Percentiles rank a stretch among this genome's conserved stretches.
These are phyloP conservation scores for Parazoanthus darwini DNA, from an alignment of 92 coral and sea anemone species.

Conservation along the genomic window DNA sequence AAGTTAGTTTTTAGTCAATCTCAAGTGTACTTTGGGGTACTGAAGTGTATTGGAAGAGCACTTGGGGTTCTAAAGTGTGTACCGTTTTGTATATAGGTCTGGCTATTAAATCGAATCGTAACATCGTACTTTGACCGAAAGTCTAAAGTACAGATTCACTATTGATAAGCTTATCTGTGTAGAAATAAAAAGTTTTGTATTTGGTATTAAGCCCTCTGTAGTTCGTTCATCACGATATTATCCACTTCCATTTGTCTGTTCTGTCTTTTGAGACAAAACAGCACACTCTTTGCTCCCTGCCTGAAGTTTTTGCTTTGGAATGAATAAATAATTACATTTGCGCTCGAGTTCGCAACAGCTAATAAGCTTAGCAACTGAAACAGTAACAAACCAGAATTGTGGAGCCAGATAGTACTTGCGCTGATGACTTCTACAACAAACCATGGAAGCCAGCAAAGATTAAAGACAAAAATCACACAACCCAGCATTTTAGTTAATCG, in stretches of 20 bases:
- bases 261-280: not conserved
- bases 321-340: constrained; percentile 71
- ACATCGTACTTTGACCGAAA: not conserved
- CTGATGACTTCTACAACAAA: constrained; percentile 50
- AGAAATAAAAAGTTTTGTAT: not conserved
- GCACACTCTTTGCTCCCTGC: not conserved
- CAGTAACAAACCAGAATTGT: constrained; percentile 19
- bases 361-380: constrained; percentile 47
- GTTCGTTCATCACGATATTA: not conserved
- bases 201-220: not conserved
- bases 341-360: constrained; percentile 69
- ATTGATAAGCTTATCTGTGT: not conserved
- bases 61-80: no score
- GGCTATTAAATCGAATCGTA: no score
- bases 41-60: no score
- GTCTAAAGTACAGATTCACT: no score
- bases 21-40: no score
- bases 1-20: no score
- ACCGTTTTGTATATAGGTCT: no score
- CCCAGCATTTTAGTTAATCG: constrained; percentile 65
- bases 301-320: constrained; percentile 74
- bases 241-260: not conserved
- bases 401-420: constrained; percentile 43
- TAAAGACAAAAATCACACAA: constrained; percentile 58
- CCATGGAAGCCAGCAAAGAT: constrained; percentile 85